Evolutionary conservation across 2,797 vertebrate genomes (phyloP), one percentile per base, ranked within the genome.

Genomic region (Threskiornis aethiopicus): DNA sequence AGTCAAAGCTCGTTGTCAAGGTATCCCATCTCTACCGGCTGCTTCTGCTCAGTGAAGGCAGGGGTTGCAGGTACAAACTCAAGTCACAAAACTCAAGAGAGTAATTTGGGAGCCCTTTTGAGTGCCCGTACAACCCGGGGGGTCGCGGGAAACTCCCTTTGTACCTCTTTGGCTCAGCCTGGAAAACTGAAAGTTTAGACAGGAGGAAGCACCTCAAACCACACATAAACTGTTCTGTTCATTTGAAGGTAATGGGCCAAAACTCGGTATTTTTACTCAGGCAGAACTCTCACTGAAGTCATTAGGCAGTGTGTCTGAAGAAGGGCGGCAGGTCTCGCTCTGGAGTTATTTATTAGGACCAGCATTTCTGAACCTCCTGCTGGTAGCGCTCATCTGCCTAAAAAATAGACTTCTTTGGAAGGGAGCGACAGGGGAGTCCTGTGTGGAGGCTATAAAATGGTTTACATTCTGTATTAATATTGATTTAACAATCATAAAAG

Each of bases 401-500:
- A 65, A 89, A 87, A 41, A 0, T 51, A 89, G 62, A 73, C 64
- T 82, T 65, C 29, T 89, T 80, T 62, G 49, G 70, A 86, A 88
- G 57, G 71, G 17, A 89, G 33, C 11, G 5, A 61, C 28, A 28
- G 79, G 39, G 24, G 37, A 87, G 54, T 83, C 77, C 87, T 87
- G 41, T 79, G 76, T 69, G n/a, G 78, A 92, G 72, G 82, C 90
- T 82, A 47, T 96, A 91, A 93, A 96, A 96, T 44, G 57, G 33
- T 97, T 96, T 97, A 90, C 52, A 39, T 96, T 96, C 82, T 87
- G n/a, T 81, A 16, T 91, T 79, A 93, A 88, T 80, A 76, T 78
- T 88, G 93, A 96, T 96, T 95, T 96, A 96, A 89, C 79, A 90
- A 61, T 96, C 92, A 93, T 97, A 97, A 96, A 97, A 96, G 82